These are phyloP conservation scores for Philaenus spumarius DNA, from an alignment of 1,140 invertebrate species.

Conservation along the genomic window DNA sequence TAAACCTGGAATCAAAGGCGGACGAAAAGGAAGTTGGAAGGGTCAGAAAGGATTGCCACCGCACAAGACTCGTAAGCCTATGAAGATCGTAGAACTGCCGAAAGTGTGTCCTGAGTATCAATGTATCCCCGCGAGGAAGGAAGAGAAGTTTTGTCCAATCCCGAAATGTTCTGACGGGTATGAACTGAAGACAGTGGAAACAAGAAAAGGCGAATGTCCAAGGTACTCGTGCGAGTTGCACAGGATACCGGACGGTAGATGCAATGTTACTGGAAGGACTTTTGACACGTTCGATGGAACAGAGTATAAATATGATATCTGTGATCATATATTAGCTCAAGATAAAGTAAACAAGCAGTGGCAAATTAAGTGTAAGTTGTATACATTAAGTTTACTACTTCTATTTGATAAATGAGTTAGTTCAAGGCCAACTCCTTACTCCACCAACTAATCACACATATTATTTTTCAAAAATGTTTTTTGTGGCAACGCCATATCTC, in stretches of 20 bases:
- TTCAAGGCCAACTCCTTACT: too few relatives aligned
- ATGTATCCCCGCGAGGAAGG: conserved; percentile 26
- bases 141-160: conserved; percentile 15
- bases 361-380: conserved; percentile 53
- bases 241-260: conserved; percentile 52
- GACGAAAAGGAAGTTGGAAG: conserved; percentile 32
- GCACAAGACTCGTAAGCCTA: not conserved
- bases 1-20: not conserved
- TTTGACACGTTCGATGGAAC: conserved; percentile 72
- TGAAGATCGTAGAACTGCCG: conserved; percentile 11
- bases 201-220: conserved; percentile 34
- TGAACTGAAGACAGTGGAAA: conserved; percentile 13
- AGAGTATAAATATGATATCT: conserved; percentile 69
- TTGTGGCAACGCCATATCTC: not conserved
- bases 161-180: conserved; percentile 22
- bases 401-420: too few relatives aligned
- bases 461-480: too few relatives aligned
- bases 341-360: conserved; percentile 56
- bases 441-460: too few relatives aligned
- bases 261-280: conserved; percentile 63
- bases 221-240: conserved; percentile 52
- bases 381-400: not conserved
- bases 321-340: conserved; percentile 66
- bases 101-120: conserved; percentile 32
- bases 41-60: conserved; percentile 28